A percentile compares a stretch with the other conserved stretches of the same genome.
phyloP scores from a whole-genome alignment of 2,797 vertebrate genomes.

The Acanthopagrus latus region DNA sequence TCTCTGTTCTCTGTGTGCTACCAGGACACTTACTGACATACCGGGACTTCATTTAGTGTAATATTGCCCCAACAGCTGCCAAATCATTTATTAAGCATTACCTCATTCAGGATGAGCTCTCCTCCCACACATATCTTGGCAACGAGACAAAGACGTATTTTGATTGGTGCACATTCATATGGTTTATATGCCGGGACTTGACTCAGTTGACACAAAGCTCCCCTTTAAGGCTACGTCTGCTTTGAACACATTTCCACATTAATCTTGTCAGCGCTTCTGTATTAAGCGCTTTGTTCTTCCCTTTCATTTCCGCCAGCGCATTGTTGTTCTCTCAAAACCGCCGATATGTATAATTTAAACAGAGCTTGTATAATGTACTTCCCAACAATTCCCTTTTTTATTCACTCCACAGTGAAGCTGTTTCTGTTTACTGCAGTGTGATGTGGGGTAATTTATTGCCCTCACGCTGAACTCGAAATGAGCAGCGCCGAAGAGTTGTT shows the following conservation, averaged over 20 bases:
- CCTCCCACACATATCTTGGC: conserved; percentile 48
- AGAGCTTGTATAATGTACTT: background rate
- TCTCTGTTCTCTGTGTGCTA: conserved; percentile 3
- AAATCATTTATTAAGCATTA: conserved; percentile 48
- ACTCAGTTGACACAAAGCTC: conserved; percentile 45
- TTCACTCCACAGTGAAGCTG: background rate
- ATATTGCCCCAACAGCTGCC: conserved; percentile 29
- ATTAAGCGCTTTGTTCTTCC: conserved; percentile 16
- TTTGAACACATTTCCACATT: conserved; percentile 45
- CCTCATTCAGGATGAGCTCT: conserved; percentile 51
- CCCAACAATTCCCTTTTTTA: conserved; percentile 8
- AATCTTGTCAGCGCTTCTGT: conserved; percentile 38
- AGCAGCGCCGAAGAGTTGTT: conserved; percentile 34
- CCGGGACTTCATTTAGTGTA: conserved; percentile 20
- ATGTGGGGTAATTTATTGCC: conserved; percentile 35
- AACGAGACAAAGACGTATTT: conserved; percentile 38
- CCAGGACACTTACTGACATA: conserved; percentile 7
- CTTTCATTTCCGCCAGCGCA: conserved; percentile 5
- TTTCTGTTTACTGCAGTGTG: conserved; percentile 3
- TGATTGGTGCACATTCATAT: conserved; percentile 32
- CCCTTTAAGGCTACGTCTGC: conserved; percentile 16
- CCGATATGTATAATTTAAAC: background rate
- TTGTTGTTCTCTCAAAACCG: background rate
- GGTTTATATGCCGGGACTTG: conserved; percentile 56
- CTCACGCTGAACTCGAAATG: conserved; percentile 15